These are phyloP conservation scores for Diogma glabrata DNA, from an alignment of 2,888 invertebrate genomes.

Conservation along the genomic window DNA sequence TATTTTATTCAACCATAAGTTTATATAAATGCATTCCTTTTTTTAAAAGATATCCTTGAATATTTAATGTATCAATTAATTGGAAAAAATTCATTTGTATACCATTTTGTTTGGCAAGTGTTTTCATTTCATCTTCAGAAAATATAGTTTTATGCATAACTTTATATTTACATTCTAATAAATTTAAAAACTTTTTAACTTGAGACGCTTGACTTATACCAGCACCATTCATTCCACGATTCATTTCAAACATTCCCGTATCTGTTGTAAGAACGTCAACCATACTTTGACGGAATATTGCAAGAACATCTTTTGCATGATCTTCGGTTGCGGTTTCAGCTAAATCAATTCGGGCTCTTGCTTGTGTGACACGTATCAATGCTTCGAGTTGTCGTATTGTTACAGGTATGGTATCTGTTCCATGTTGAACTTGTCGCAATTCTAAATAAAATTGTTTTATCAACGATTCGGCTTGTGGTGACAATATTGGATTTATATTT, in stretches of 20 bases:
- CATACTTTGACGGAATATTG: constrained; percentile 70
- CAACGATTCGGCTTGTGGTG: constrained; percentile 54
- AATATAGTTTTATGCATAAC: constrained; percentile 59
- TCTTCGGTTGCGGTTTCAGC: constrained; percentile 62
- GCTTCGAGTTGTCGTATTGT: constrained; percentile 84
- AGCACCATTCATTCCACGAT: constrained; percentile 57
- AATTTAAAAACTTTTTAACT: constrained; percentile 58
- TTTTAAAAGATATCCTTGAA: constrained; percentile 74
- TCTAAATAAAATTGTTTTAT: constrained; percentile 72
- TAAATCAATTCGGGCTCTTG: constrained; percentile 78
- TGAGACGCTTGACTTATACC: constrained; percentile 59
- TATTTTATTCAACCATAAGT: constrained; percentile 38
- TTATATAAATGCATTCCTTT: constrained; percentile 66
- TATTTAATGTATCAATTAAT: constrained; percentile 67
- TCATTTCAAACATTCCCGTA: constrained; percentile 39
- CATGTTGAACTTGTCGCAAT: constrained; percentile 55
- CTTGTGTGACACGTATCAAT: constrained; percentile 73
- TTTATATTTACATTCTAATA: constrained; percentile 53
- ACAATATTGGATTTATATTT: constrained; percentile 72
- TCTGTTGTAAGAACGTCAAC: constrained; percentile 65
- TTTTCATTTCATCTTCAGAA: constrained; percentile 61
- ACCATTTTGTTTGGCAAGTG: constrained; percentile 53
- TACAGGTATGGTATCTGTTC: constrained; percentile 60
- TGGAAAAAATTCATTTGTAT: constrained; percentile 53
- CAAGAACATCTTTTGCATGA: constrained; percentile 79